Conservation (phyloP, 2,797 vertebrate species). For the Esox masquinongy region DNA sequence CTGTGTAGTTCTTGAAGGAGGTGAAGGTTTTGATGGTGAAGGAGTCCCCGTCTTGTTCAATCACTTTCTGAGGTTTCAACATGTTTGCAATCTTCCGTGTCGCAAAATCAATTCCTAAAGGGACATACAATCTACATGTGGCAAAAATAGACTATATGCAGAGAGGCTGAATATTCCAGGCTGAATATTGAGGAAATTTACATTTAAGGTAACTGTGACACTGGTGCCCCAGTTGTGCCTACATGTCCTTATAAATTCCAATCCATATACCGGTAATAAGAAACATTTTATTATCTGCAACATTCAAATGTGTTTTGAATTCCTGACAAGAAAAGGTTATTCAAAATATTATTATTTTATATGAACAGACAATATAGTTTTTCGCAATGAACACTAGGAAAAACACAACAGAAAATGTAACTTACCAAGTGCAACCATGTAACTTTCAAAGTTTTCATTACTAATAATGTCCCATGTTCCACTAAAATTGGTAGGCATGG, state of each 20-base stretch:
- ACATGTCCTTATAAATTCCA: background rate
- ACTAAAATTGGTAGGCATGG: constrained; percentile 79
- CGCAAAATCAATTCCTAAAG: constrained; percentile 83
- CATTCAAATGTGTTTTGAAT: background rate
- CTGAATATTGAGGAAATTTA: too few species aligned
- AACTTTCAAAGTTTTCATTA: constrained; percentile 83
- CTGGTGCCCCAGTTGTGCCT: background rate
- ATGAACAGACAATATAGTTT: background rate
- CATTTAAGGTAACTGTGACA: background rate
- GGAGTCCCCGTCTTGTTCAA: constrained; percentile 80
- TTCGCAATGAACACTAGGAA: background rate
- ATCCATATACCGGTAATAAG: background rate
- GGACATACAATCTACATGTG: constrained; percentile 8
- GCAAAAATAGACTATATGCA: background rate
- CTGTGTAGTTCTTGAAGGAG: constrained; percentile 75
- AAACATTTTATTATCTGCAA: background rate
- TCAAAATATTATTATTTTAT: too few species aligned
- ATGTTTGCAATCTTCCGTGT: constrained; percentile 83
- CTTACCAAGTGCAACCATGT: constrained; percentile 85
- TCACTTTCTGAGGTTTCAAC: constrained; percentile 88
- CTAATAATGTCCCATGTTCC: constrained; percentile 86
- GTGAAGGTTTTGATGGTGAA: constrained; percentile 81
- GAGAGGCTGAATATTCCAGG: background rate
- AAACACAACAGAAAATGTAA: background rate
- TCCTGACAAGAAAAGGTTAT: background rate